These are phyloP conservation scores for Amblyornis subalaris DNA, from an alignment of 2,113 vertebrate genomes.

Conservation along the genomic window DNA sequence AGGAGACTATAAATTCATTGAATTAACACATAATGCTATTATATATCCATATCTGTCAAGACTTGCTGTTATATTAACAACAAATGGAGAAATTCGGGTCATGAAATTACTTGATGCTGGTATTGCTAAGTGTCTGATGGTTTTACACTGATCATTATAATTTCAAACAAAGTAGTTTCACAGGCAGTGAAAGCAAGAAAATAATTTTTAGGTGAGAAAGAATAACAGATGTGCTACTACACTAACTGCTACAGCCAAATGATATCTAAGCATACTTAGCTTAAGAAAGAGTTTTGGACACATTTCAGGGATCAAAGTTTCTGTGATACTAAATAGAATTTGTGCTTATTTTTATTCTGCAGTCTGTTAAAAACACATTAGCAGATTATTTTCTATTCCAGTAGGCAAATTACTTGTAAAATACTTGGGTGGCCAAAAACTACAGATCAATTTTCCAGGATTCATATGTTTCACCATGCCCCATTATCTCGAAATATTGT, in stretches of 20 bases:
- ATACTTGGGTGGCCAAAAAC: not conserved
- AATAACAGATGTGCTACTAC: not conserved
- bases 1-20: not conserved
- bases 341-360: not conserved
- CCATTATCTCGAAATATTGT: not conserved
- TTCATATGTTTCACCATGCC: not conserved
- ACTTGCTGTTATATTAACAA: not conserved
- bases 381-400: not conserved
- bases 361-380: not conserved
- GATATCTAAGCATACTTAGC: not conserved
- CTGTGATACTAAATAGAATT: not conserved
- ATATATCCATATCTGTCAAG: not conserved
- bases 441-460: not conserved
- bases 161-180: not conserved
- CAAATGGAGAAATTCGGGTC: not conserved
- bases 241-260: not conserved
- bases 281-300: not conserved
- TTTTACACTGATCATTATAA: not conserved
- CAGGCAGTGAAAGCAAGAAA: not conserved
- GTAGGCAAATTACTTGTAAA: not conserved
- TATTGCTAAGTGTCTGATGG: not conserved
- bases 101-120: not conserved
- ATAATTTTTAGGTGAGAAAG: not conserved
- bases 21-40: not conserved
- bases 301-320: not conserved